Conservation (phyloP, 2,113 vertebrate genomes). For the Martes martes region DNA sequence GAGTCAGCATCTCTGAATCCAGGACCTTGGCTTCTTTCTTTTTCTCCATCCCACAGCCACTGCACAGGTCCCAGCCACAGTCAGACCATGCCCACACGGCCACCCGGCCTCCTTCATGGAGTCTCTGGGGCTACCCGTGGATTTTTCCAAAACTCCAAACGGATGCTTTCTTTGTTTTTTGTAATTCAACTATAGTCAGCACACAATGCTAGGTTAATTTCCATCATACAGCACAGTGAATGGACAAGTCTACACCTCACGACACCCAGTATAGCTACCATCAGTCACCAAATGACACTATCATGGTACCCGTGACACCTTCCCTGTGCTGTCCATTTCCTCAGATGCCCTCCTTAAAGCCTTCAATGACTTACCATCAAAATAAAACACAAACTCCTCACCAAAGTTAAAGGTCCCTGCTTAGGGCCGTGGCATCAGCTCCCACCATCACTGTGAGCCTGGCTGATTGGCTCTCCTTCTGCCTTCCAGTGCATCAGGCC, state of each 20-base stretch:
- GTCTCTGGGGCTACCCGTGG: neutral
- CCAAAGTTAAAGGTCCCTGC: neutral
- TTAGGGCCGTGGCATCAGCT: neutral
- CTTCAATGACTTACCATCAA: neutral
- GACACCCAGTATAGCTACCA: neutral
- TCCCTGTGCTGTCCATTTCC: neutral
- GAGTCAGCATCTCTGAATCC: conserved; percentile 50
- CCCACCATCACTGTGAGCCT: neutral
- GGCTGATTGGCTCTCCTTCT: neutral
- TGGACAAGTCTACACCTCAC: neutral
- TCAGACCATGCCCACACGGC: neutral
- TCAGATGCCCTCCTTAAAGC: neutral
- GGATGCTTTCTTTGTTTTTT: neutral
- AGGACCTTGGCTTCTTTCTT: neutral
- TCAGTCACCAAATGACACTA: neutral
- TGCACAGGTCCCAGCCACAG: neutral
- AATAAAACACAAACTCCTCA: conserved; percentile 18
- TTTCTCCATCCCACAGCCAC: neutral
- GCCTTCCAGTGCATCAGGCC: neutral
- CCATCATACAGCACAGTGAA: neutral
- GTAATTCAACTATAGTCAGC: neutral
- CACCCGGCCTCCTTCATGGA: neutral
- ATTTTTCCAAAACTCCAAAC: neutral
- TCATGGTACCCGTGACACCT: neutral
- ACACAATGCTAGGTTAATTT: neutral